phyloP scores from a whole-genome alignment of 2,797 vertebrate species.

The Sebastes hubbsi region DNA sequence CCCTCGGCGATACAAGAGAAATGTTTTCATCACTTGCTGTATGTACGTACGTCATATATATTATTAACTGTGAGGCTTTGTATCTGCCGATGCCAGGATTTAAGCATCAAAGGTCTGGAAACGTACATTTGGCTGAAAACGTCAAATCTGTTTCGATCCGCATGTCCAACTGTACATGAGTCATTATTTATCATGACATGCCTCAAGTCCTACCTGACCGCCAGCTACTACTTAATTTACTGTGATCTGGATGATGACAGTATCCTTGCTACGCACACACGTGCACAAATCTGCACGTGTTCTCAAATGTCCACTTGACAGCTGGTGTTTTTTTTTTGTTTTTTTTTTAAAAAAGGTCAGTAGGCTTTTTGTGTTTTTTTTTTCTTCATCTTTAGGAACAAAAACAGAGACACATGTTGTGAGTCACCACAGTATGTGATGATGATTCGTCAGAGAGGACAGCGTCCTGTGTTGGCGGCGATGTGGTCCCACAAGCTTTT shows the following conservation, averaged over 20 bases:
- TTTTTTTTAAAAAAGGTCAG: slow-evolving; percentile 34
- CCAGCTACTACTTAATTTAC: slow-evolving; percentile 55
- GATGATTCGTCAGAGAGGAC: slow-evolving; percentile 32
- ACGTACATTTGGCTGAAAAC: slow-evolving; percentile 22
- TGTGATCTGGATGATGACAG: slow-evolving; percentile 59
- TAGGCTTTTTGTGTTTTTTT: slow-evolving; percentile 42
- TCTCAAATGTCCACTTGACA: slow-evolving; percentile 49
- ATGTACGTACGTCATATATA: not conserved
- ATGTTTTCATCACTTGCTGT: slow-evolving; percentile 7
- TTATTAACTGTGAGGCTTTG: slow-evolving; percentile 22
- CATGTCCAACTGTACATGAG: slow-evolving; percentile 42
- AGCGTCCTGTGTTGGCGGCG: slow-evolving; percentile 22
- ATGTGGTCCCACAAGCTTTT: slow-evolving; percentile 11
- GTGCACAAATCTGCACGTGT: slow-evolving; percentile 21
- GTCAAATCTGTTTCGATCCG: slow-evolving; percentile 32
- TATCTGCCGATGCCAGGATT: not conserved
- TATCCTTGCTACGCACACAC: slow-evolving; percentile 18
- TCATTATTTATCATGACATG: slow-evolving; percentile 49
- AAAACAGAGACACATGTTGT: slow-evolving; percentile 75
- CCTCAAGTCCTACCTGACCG: slow-evolving; percentile 43
- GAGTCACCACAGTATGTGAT: slow-evolving; percentile 67
- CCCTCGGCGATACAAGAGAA: slow-evolving; percentile 17
- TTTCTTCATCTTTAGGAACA: slow-evolving; percentile 50
- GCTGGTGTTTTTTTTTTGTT: slow-evolving; percentile 56
- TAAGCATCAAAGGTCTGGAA: slow-evolving; percentile 19